Evolutionary conservation across 2,797 vertebrate genomes (phyloP), one percentile per base, ranked within the genome.

Genomic region (Chloroceryle inda): DNA sequence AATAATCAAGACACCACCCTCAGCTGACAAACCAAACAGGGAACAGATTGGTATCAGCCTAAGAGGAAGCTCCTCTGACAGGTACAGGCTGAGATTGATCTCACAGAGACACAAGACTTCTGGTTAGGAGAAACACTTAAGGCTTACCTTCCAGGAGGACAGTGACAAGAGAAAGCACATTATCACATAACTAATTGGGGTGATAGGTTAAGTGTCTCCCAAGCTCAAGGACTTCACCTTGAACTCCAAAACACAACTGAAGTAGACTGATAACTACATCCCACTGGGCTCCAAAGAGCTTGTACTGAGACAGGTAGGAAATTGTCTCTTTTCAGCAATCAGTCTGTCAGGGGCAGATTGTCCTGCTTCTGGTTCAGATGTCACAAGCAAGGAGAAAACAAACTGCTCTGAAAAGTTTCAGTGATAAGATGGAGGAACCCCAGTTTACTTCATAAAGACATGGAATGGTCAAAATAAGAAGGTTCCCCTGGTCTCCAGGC

Each of bases 1-100:
- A 94, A 92, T 74, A 95, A 92, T 59, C 44, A 89, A 92, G 88
- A 94, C 42, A 92, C 86, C 66, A 90, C 47, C 55, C 63, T 85
- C 3, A 0, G 59, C 40, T 82, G 85, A 94, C 83, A 94, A 92
- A 87, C 27, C 59, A 40, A 94, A 88, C 44, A 18, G 56, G 37
- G 38, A 86, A 78, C 62, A 92, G 93, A 94, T 29, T 90, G 77
- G 55, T 79, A 69, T 73, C 67, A 63, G 66, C 26, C 4, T 45
- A 78, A 89, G 45, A 94, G 69, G 42, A 79, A 85, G 67, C n/a
- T 88, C 44, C 74, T 94, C 50, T 76, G 63, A 67, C 55, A 79
- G 66, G 42, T 55, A 42, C 18, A 81, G 63, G 38, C 47, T 74
- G n/a, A 73, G 47, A 92, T 0, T 37, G 66, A 90, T 84, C 80